Percentiles rank a stretch among this genome's conserved stretches.
Evolutionary conservation across 1,140 invertebrate species (phyloP).

Genomic region (Dolichoris vasculosae): DNA sequence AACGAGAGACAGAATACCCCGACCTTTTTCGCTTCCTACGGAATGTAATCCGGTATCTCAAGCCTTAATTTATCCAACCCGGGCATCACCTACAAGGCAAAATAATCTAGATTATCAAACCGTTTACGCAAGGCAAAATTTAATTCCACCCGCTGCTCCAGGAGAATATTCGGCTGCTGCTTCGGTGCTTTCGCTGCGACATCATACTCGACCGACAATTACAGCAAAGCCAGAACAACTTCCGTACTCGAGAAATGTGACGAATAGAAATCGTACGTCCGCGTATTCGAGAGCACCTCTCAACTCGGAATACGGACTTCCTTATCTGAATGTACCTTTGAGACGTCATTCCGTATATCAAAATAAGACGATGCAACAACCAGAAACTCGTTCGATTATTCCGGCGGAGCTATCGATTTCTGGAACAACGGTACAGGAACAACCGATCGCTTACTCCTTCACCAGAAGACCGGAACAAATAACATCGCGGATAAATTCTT

Average conservation of each 20-base stretch:
- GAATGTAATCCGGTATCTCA: background rate
- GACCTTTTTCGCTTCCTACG: conserved; percentile 31
- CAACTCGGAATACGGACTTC: background rate
- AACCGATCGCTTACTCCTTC: background rate
- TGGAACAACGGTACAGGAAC: background rate
- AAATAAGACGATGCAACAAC: background rate
- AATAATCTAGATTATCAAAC: background rate
- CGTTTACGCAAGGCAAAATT: background rate
- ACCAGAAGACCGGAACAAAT: background rate
- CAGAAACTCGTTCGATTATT: background rate
- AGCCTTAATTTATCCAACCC: background rate
- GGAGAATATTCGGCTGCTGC: background rate
- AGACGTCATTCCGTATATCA: background rate
- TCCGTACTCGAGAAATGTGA: background rate
- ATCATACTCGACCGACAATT: background rate
- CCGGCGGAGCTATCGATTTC: background rate
- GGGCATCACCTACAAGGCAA: background rate
- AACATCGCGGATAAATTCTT: background rate
- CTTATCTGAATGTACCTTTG: background rate
- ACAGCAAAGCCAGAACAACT: background rate
- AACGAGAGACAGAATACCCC: conserved; percentile 1
- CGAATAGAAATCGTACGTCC: background rate
- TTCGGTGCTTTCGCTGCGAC: background rate
- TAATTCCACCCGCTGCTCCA: background rate
- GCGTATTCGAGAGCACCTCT: background rate